Conservation (phyloP, 2,888 invertebrate species). For the Lamproptera curius region DNA sequence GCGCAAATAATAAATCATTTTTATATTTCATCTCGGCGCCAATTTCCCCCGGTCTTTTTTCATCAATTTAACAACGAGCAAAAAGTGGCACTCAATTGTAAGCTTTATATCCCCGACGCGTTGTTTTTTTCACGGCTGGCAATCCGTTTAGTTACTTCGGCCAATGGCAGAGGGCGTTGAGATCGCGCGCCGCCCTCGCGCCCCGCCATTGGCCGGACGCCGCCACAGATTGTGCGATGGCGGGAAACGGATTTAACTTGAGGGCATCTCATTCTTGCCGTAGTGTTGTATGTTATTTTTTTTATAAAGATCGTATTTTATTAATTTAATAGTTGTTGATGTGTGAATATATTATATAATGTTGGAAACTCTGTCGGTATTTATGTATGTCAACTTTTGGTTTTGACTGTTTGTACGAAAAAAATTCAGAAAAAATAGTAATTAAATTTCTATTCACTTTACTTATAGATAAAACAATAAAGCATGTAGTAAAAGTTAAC, state of each 20-base stretch:
- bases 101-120: constrained; percentile 51
- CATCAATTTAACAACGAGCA: constrained; percentile 75
- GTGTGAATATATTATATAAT: too few relatives aligned
- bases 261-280: constrained; percentile 73
- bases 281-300: too few relatives aligned
- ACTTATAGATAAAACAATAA: too few relatives aligned
- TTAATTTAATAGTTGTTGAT: too few relatives aligned
- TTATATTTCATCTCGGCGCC: constrained; percentile 68
- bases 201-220: constrained; percentile 53
- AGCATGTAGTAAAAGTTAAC: too few relatives aligned
- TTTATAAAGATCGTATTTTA: too few relatives aligned
- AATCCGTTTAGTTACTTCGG: constrained; percentile 68
- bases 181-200: constrained; percentile 61
- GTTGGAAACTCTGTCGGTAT: too few relatives aligned
- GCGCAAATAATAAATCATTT: constrained; percentile 73
- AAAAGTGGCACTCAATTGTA: constrained; percentile 75
- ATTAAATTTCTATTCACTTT: too few relatives aligned
- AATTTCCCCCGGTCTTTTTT: constrained; percentile 71
- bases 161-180: constrained; percentile 53
- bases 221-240: constrained; percentile 70
- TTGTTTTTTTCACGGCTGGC: constrained; percentile 69
- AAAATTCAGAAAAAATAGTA: too few relatives aligned
- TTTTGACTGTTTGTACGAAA: too few relatives aligned
- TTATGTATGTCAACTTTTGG: too few relatives aligned
- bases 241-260: constrained; percentile 63